Conservation (phyloP, 2,888 invertebrate species). For the Unio delphinus region DNA sequence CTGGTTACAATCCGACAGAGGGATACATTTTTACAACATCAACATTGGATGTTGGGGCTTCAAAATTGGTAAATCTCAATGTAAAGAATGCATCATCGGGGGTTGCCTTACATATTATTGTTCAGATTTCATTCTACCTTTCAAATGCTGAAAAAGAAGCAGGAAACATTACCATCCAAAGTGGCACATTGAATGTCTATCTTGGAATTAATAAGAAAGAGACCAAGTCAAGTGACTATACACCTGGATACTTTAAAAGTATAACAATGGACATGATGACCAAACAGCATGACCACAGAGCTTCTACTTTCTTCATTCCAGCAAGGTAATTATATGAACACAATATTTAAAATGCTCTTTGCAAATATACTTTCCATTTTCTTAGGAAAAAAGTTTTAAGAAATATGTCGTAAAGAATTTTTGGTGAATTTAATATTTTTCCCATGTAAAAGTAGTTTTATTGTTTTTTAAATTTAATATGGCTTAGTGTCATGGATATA, state of each 20-base stretch:
- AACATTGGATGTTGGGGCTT: conserved; percentile 11
- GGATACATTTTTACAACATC: conserved; percentile 18
- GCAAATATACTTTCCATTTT: not conserved
- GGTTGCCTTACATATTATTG: conserved; percentile 38
- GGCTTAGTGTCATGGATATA: too few relatives aligned
- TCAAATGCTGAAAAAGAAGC: conserved; percentile 1
- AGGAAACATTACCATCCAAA: conserved; percentile 2
- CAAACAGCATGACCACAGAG: conserved; percentile 34
- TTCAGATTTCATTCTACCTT: conserved; percentile 26
- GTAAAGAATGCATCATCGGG: conserved; percentile 9
- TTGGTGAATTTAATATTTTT: too few relatives aligned
- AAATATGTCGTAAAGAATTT: too few relatives aligned
- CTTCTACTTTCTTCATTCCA: conserved; percentile 48
- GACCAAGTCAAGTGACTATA: too few relatives aligned
- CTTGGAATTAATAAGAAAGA: conserved; percentile 16
- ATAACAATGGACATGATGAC: conserved; percentile 9
- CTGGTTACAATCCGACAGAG: conserved; percentile 39
- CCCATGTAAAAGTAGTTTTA: too few relatives aligned
- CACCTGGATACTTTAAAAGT: too few relatives aligned
- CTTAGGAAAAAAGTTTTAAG: too few relatives aligned
- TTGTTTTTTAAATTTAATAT: too few relatives aligned
- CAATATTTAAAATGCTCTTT: not conserved
- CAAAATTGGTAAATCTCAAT: conserved; percentile 22
- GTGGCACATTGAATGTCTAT: conserved; percentile 16
- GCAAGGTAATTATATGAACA: conserved; percentile 24